Base-by-base conservation (phyloP, 1,140 invertebrate genomes). In the Venustaconcha ellipsiformis region DNA sequence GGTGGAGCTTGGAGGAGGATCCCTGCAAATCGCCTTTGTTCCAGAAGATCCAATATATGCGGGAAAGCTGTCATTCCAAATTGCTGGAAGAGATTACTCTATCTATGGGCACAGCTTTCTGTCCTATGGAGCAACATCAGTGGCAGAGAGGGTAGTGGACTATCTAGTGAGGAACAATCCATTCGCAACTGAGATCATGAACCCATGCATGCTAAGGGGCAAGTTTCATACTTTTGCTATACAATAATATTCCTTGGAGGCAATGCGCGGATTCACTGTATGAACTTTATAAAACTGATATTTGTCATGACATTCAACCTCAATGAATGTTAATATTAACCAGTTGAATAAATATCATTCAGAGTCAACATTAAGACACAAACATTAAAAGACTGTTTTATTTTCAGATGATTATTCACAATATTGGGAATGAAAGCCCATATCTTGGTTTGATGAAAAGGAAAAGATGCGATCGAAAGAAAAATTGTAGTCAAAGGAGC, bases 1-100 rank as follows among this genome's bases (percentile, higher is more conserved):
- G 15, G 75, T 92, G 57, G 92, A 92, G 81, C 82, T 92, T 78
- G 92, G 92, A 55, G 92, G 92, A 70, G 92, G 91, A 0, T 92
- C 92, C 13, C 90, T 90, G 2, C 92, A 92, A 82, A 91, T 92
- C 57, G 85, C 91, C 1, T 91, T 91, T 82, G 82, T 85, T 55
- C 87, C 87, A 14, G 64, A 75, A 18, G 79, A 65, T 8, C 81
- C 81, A 3, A 78, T 87, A n/a, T 83, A 82, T 59, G 81, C 80
- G 56, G 82, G 81, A 55, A 90, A 85, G 75, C 89, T 77, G 73
- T 68, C 80, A 62, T 56, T 74, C 23, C 78, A 66, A 14, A 76
- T 92, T 1, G 91, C 84, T 79, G 87, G 88, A 17, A 69, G 84
- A 12, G 75, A 84, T 11, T 90, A 90, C 74, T 74, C 86, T 17